Conservation (phyloP, 2,113 vertebrate species). For the Cacatua alba region DNA sequence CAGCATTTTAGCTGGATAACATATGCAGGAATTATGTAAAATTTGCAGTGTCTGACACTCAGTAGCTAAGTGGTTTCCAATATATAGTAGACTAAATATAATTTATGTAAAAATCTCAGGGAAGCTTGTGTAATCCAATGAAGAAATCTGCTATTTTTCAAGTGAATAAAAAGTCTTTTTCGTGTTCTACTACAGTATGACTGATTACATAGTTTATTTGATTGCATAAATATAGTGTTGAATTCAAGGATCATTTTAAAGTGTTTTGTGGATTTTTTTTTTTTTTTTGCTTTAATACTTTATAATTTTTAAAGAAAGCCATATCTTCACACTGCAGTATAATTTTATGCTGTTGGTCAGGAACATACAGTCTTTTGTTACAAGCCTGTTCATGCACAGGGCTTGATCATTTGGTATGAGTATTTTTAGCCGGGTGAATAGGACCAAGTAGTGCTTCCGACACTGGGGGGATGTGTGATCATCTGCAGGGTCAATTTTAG, state of each 20-base stretch:
- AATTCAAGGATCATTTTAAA: conserved; percentile 25
- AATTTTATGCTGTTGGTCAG: conserved; percentile 4
- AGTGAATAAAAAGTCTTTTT: conserved; percentile 55
- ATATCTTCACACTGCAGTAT: background rate
- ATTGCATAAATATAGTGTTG: conserved; percentile 26
- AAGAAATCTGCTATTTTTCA: conserved; percentile 64
- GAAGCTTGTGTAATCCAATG: conserved; percentile 65
- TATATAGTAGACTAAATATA: conserved; percentile 34
- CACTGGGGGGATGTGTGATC: background rate
- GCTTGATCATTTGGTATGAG: background rate
- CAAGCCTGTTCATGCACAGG: background rate
- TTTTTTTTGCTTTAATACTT: background rate
- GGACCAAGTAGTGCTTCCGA: background rate
- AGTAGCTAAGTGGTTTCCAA: conserved; percentile 43
- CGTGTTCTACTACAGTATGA: conserved; percentile 35
- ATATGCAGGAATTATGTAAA: conserved; percentile 39
- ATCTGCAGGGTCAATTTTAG: background rate
- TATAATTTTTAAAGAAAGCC: conserved; percentile 1
- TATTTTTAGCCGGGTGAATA: background rate
- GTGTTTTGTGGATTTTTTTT: background rate
- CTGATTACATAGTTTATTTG: conserved; percentile 30
- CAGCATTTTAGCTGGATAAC: conserved; percentile 50
- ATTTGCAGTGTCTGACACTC: conserved; percentile 30
- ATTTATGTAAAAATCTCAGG: conserved; percentile 71
- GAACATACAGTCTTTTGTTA: background rate